These are phyloP conservation scores for Catocala fraxini DNA, from an alignment of 2,888 invertebrate species.

Conservation along the genomic window DNA sequence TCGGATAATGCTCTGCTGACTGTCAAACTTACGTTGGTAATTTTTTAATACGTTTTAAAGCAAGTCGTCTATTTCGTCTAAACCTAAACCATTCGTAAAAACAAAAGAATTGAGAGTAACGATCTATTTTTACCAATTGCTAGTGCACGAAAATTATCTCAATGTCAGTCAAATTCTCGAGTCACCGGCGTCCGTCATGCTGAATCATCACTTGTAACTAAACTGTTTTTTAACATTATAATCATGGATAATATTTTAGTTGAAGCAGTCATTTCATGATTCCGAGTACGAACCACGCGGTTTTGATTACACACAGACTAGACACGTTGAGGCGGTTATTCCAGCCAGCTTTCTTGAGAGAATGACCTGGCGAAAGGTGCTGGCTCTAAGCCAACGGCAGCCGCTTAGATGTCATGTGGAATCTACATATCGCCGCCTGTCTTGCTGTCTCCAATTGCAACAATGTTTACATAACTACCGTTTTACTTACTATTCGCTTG, in stretches of 20 bases:
- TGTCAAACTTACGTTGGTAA: not conserved
- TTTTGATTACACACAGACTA: constrained; percentile 45
- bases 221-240: constrained; percentile 32
- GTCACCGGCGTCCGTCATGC: constrained; percentile 27
- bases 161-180: constrained; percentile 43
- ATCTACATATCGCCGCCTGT: constrained; percentile 41
- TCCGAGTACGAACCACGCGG: constrained; percentile 42
- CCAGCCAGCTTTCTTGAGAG: constrained; percentile 66
- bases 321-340: constrained; percentile 59
- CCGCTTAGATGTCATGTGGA: constrained; percentile 39
- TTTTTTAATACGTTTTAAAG: not conserved
- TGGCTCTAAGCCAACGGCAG: constrained; percentile 64
- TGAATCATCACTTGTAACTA: constrained; percentile 43
- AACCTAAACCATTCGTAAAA: not conserved
- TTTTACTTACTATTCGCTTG: constrained; percentile 12
- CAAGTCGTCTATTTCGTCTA: not conserved
- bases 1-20: no score
- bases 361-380: constrained; percentile 74
- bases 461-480: constrained; percentile 48
- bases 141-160: constrained; percentile 28
- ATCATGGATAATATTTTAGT: constrained; percentile 42
- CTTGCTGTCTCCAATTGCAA: constrained; percentile 50
- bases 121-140: constrained; percentile 33
- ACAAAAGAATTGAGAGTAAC: constrained; percentile 24
- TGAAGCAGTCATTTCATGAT: constrained; percentile 17